Conservation (phyloP, 2,113 vertebrate species). For the Nerophis lumbriciformis region DNA sequence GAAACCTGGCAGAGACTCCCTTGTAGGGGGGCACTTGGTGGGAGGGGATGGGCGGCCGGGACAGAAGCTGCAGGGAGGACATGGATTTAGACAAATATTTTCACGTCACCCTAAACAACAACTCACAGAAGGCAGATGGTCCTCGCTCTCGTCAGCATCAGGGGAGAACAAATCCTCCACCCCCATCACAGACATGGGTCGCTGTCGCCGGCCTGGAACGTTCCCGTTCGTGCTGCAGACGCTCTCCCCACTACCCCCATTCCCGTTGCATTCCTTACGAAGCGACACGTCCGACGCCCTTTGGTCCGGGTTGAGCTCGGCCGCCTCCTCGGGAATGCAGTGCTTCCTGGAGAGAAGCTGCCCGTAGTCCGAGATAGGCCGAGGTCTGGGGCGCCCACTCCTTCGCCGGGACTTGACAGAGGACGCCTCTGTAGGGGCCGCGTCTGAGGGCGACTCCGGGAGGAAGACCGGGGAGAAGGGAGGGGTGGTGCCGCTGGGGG, state of each 20-base stretch:
- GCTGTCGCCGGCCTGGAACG: constrained; percentile 61
- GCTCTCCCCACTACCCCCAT: constrained; percentile 17
- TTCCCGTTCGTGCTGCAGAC: constrained; percentile 40
- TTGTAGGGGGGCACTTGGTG: constrained; percentile 91
- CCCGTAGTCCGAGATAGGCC: constrained; percentile 90
- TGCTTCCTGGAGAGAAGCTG: constrained; percentile 78
- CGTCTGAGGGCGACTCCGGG: constrained; percentile 37
- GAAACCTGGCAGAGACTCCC: constrained; percentile 85
- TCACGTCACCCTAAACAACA: not conserved
- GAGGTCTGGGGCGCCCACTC: constrained; percentile 71
- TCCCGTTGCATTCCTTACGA: constrained; percentile 29
- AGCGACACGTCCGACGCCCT: constrained; percentile 29
- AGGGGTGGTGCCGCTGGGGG: constrained; percentile 37
- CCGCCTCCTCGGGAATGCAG: constrained; percentile 84
- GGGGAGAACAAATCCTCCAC: constrained; percentile 75
- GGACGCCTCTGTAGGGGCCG: constrained; percentile 31
- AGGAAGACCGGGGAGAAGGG: constrained; percentile 30
- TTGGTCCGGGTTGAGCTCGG: constrained; percentile 46
- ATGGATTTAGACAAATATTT: not conserved
- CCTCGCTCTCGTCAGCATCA: constrained; percentile 75
- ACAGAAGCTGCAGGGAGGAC: constrained; percentile 65
- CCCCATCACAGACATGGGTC: constrained; percentile 87
- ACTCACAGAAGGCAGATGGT: constrained; percentile 85
- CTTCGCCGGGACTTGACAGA: constrained; percentile 73
- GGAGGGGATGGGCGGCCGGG: constrained; percentile 84